Percentiles rank a stretch among this genome's conserved stretches.
phyloP scores from a whole-genome alignment of 2,888 invertebrate genomes.

The Cerastoderma edule region DNA sequence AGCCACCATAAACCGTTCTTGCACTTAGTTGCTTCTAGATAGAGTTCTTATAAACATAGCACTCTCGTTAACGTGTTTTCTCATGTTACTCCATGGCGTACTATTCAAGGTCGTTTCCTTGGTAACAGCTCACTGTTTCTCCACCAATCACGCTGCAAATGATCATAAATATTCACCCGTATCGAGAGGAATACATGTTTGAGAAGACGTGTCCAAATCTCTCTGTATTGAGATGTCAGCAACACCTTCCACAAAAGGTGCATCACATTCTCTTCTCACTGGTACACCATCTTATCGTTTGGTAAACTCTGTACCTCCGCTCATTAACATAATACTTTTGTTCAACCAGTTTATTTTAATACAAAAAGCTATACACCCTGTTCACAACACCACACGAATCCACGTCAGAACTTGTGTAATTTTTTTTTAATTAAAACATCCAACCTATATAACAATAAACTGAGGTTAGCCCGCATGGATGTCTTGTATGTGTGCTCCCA shows the following conservation, averaged over 20 bases:
- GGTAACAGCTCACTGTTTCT: constrained; percentile 3
- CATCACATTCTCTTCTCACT: background rate
- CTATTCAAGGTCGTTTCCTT: too few species aligned
- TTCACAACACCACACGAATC: constrained; percentile 52
- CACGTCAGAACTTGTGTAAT: constrained; percentile 36
- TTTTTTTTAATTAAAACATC: constrained; percentile 33
- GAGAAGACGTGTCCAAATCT: constrained; percentile 25
- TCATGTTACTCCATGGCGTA: too few species aligned
- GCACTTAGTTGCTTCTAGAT: constrained; percentile 3
- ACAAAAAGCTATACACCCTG: constrained; percentile 50
- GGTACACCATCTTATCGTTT: background rate
- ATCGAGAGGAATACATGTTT: constrained; percentile 55
- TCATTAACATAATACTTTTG: constrained; percentile 29
- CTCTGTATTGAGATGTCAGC: constrained; percentile 16
- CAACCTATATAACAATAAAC: constrained; percentile 28
- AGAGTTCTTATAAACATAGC: background rate
- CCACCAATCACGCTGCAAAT: constrained; percentile 19
- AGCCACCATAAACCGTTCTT: background rate
- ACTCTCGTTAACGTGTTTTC: too few species aligned
- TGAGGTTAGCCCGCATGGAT: constrained; percentile 80
- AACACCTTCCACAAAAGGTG: constrained; percentile 2
- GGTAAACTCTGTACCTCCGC: constrained; percentile 21
- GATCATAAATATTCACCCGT: constrained; percentile 60
- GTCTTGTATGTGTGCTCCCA: constrained; percentile 83
- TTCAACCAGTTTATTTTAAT: constrained; percentile 49